Conservation (phyloP, 2,113 vertebrate genomes). For the Abramis brama region DNA sequence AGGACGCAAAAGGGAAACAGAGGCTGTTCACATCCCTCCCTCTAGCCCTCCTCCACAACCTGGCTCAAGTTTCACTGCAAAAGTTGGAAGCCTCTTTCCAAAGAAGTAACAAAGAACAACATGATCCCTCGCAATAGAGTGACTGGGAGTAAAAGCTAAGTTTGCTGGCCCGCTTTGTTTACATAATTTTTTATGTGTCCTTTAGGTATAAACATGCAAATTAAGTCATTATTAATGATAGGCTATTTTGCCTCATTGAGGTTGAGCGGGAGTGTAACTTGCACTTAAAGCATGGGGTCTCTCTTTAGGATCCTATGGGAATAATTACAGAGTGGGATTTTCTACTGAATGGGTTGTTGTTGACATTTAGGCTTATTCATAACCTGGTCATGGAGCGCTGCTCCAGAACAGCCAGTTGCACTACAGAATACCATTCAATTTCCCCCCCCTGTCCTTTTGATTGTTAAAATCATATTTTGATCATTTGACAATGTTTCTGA, state of each 20-base stretch:
- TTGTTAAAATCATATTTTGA: background rate
- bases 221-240: constrained; percentile 33
- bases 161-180: constrained; percentile 11
- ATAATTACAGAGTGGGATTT: constrained; percentile 50
- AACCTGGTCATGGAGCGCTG: background rate
- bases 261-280: constrained; percentile 34
- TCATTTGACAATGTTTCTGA: background rate
- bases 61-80: constrained; percentile 58
- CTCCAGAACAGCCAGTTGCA: background rate
- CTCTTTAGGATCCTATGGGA: constrained; percentile 49
- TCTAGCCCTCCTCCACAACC: constrained; percentile 42
- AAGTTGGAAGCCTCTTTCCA: constrained; percentile 66
- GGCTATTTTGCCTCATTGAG: constrained; percentile 20
- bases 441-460: background rate
- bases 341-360: constrained; percentile 31
- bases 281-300: constrained; percentile 14
- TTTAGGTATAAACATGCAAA: constrained; percentile 29
- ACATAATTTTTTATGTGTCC: background rate
- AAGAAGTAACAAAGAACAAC: constrained; percentile 71
- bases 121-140: constrained; percentile 60
- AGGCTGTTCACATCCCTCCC: constrained; percentile 43
- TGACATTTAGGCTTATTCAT: constrained; percentile 6
- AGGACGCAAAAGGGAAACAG: constrained; percentile 34
- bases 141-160: constrained; percentile 53
- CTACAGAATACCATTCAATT: background rate